These are phyloP conservation scores for Hypotaenidia philippensis DNA, from an alignment of 2,797 vertebrate species.

Conservation along the genomic window DNA sequence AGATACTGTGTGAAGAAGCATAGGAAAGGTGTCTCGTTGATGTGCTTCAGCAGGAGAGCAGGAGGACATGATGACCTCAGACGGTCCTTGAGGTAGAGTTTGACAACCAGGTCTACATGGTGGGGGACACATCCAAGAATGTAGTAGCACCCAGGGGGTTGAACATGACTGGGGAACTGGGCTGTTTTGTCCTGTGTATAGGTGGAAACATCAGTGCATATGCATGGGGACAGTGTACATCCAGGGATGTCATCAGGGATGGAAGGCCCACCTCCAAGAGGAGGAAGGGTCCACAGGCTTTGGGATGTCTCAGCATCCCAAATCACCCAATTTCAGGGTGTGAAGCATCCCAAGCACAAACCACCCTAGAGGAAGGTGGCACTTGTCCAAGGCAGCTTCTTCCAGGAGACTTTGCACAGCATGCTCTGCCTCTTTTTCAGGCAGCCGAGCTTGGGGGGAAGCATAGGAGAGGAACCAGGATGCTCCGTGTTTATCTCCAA, in stretches of 20 bases:
- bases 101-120: not conserved
- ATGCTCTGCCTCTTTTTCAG: not conserved
- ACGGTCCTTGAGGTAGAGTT: not conserved
- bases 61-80: not conserved
- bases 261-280: not conserved
- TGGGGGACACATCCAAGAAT: accelerated
- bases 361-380: accelerated
- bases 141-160: not conserved
- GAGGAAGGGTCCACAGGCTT: not conserved
- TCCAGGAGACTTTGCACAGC: not conserved
- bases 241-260: not conserved
- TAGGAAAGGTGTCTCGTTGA: not conserved
- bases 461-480: not conserved
- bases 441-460: not conserved
- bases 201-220: accelerated
- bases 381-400: not conserved
- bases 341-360: not conserved
- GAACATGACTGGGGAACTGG: not conserved
- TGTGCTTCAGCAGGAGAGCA: accelerated
- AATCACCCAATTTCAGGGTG: not conserved
- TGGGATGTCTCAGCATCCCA: not conserved
- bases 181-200: not conserved
- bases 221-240: not conserved
- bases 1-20: not conserved
- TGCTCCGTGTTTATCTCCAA: not conserved